A percentile compares a stretch with the other conserved stretches of the same genome.
These are phyloP conservation scores for Ctenicera cuprea DNA, from an alignment of 2,888 invertebrate species.

Conservation along the genomic window DNA sequence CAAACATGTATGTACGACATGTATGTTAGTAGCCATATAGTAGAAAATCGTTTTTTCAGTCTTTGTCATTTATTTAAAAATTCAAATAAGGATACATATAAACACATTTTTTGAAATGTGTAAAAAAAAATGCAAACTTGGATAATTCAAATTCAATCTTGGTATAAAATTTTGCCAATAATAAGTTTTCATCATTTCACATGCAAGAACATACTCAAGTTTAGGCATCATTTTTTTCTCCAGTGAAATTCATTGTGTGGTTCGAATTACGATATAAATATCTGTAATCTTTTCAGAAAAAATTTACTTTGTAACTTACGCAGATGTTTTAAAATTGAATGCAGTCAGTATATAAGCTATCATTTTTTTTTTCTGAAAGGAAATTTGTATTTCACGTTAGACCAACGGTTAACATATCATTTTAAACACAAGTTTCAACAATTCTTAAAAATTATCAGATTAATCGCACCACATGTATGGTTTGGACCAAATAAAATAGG, in stretches of 20 bases:
- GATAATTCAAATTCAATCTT: constrained; percentile 51
- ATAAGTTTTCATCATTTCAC: constrained; percentile 56
- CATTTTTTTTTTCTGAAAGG: constrained; percentile 38
- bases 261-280: constrained; percentile 29
- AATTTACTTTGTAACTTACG: constrained; percentile 11
- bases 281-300: constrained; percentile 40
- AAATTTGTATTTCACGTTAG: constrained; percentile 53
- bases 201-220: background rate
- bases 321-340: background rate
- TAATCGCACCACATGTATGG: constrained; percentile 37
- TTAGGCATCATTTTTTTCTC: constrained; percentile 1
- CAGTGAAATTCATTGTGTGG: constrained; percentile 17
- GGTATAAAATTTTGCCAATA: constrained; percentile 70
- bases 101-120: constrained; percentile 38
- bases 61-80: constrained; percentile 64
- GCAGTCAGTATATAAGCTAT: constrained; percentile 1
- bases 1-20: constrained; percentile 68
- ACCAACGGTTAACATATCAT: constrained; percentile 65
- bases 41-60: constrained; percentile 62
- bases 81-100: constrained; percentile 60
- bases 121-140: constrained; percentile 38
- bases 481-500: constrained; percentile 49
- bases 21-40: constrained; percentile 67
- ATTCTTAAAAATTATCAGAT: constrained; percentile 48
- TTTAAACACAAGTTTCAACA: constrained; percentile 54